Evolutionary conservation across 2,113 vertebrate genomes (phyloP), one percentile per base, ranked within the genome.

Genomic region (Jaculus jaculus): DNA sequence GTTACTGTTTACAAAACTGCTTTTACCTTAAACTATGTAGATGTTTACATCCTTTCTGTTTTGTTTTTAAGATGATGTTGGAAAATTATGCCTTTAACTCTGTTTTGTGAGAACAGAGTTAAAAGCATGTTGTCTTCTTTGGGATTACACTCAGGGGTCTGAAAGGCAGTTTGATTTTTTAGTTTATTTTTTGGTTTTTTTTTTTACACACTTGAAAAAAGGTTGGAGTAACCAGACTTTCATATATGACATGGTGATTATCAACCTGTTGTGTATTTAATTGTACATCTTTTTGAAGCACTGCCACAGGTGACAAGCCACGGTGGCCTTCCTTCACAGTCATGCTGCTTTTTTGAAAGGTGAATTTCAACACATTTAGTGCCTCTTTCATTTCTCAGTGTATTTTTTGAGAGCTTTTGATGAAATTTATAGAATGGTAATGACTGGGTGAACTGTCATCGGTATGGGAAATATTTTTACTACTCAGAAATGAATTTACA

Each of bases 141-240:
- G 98, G 98, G 98, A 98, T 98, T 98, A 98, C 98, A 98, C 98
- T 99, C 98, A 98, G 98, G 98, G 98, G 98, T 98, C 98, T 97
- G 98, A 98, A 96, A 98, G 98, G 98, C 98, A 98, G 98, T 98
- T 98, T 98, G 94, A 92, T 96, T 94, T 95, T 54, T 71, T 68
- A 16, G 13, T 26, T 51, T 82, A 54, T 10, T 81, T 15, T 66
- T 95, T 32, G 87, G 91, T 85, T 78, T 84, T 84, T 87, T 97
- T 98, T 98, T 97, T 95, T 96, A 98, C 97, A 98, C 98, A 98
- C 98, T 98, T 98, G 98, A 98, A 98, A 84, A 94, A 98, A 98
- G 98, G 98, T 98, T 98, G 97, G 96, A 97, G 96, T 98, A 98
- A 98, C 98, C 98, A 98, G 97, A 98, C 96, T 98, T 97, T 97